Evolutionary conservation across 2,113 vertebrate genomes (phyloP), one percentile per base, ranked within the genome.

Genomic region (Ictalurus furcatus): DNA sequence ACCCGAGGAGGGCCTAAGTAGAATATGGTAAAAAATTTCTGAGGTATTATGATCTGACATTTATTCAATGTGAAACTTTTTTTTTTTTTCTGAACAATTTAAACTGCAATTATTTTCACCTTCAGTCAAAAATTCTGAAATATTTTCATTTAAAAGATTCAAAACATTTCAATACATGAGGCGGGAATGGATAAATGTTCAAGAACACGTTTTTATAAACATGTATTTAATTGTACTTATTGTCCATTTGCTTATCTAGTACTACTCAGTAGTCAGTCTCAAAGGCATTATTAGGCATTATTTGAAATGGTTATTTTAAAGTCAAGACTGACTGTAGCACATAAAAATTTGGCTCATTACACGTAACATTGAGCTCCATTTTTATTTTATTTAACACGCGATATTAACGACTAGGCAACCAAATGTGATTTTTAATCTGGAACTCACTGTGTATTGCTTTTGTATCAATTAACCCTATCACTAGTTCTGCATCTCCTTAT

Each of bases 321-420:
- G 6, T 34, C 69, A 19, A 73, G 30, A 73, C 4, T 76, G 37
- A 59, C 81, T 81, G 65, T 83, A 82, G 52, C 30, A 44, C 79
- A 30, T 83, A 74, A 48, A 71, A 40, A 73, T 73, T 81, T 69
- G 7, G 34, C n/a, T 69, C 14, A 63, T 87, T 80, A 37, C 4
- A 12, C 5, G 1, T 79, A 54, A 78, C 17, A 11, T n/a, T 40
- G 19, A 82, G 17, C n/a, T 80, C 59, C 1, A 30, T 73, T 23
- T 40, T 40, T 11, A 2, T 86, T 8, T 37, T n/a, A 81, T 25
- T 76, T 65, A 67, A 65, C n/a, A 58, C 11, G 11, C 25, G 58
- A 76, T 65, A 30, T 85, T 85, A 86, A 40, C 8, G 4, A 79
- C 86, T 84, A 90, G 84, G 73, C 86, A 87, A 48, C 56, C 65